These are phyloP conservation scores for Leistus spinibarbis DNA, from an alignment of 2,888 invertebrate species.

Conservation along the genomic window DNA sequence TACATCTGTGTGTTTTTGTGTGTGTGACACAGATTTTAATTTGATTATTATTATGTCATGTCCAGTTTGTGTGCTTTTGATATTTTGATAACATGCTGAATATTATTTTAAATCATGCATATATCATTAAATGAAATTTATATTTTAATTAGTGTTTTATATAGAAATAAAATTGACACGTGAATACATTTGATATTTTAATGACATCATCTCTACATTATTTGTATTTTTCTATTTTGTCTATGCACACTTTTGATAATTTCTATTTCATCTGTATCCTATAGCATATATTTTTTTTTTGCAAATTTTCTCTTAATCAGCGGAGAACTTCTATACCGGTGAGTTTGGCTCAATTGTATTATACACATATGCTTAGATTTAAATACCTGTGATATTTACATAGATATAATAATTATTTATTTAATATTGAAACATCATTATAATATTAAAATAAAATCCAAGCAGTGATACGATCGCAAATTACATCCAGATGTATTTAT, in stretches of 20 bases:
- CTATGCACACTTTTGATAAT: background rate
- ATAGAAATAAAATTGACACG: constrained; percentile 8
- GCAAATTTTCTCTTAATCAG: too few species aligned
- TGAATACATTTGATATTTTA: constrained; percentile 16
- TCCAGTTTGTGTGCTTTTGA: constrained; percentile 20
- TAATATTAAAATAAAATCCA: too few species aligned
- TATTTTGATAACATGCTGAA: constrained; percentile 5
- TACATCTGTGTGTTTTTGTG: constrained; percentile 5
- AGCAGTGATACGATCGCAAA: too few species aligned
- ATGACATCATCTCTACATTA: constrained; percentile 2
- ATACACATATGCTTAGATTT: too few species aligned
- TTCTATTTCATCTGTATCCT: too few species aligned
- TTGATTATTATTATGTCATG: constrained; percentile 36
- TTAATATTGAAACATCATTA: too few species aligned
- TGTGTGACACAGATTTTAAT: constrained; percentile 28
- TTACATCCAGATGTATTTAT: too few species aligned
- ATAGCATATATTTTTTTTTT: too few species aligned
- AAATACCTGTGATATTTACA: too few species aligned
- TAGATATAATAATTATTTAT: too few species aligned
- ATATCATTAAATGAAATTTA: constrained; percentile 27
- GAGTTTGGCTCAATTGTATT: too few species aligned
- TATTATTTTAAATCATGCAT: constrained; percentile 2
- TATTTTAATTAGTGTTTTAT: constrained; percentile 26
- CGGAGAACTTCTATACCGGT: too few species aligned
- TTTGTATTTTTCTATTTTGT: background rate